Base-by-base conservation (phyloP, 2,888 invertebrate genomes). In the Tiphia femorata region DNA sequence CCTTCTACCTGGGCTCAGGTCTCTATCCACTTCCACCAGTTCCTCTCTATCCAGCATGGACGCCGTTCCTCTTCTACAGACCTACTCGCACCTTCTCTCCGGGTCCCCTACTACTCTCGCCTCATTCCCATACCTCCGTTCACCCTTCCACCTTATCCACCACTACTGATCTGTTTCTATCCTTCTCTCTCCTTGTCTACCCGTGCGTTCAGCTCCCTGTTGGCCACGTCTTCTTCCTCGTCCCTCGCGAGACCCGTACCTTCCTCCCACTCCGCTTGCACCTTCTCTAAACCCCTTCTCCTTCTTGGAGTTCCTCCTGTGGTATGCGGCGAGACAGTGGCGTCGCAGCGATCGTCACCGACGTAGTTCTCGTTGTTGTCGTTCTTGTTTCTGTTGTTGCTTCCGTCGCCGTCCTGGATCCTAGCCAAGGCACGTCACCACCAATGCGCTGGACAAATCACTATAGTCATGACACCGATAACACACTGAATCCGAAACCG, bases 301-400 rank as follows among this genome's bases (percentile, higher is more conserved):
- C 12, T 2, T 3, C 14, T 27, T 35, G 23, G 10, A 29, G 44
- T 30, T 12, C 47, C 54, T 59, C 29, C 30, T 44, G 49, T 58
- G 64, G 67, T 69, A 67, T 65, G 70, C 64, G 62, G 56, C 53
- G 41, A 48, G n/a, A 56, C 70, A 70, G 67, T 67, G 70, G 65
- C 70, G 70, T 70, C 62, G 70, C 10, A 35, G 21, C n/a, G 20
- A 14, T 30, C 7, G 14, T 1, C n/a, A n/a, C n/a, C 19, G 37
- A 37, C 33, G 46, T 12, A 5, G 4, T 25, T 8, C 5, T 25
- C 25, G 25, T 25, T 8, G 25, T 25, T 8, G 25, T 25, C 25
- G 25, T 33, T n/a, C 27, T 10, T 17, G n/a, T 27, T 27, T 10
- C 10, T 27, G 6, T 27, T 27, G 6, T 27, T 27, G 6, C 10